Base-by-base conservation (phyloP, 2,113 vertebrate genomes). In the Andinoacara biseriatus region DNA sequence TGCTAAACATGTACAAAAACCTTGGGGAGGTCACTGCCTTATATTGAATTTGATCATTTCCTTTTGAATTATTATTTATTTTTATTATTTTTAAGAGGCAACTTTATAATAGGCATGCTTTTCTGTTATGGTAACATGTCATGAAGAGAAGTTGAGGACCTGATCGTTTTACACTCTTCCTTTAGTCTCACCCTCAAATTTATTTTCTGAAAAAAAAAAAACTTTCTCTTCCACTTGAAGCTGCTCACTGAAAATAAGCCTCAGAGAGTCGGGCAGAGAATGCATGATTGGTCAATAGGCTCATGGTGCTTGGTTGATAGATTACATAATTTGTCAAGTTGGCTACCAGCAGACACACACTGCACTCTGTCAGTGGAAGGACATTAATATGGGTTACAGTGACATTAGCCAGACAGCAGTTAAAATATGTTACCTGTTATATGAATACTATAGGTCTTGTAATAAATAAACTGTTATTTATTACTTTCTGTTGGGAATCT, bases 241-340 rank as follows among this genome's bases (percentile, higher is more conserved):
- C 59, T 83, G 76, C 74, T 31, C 72, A n/a, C 72, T 49, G 29
- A 84, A 49, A 83, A 61, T 49, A 31, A 81, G 52, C 31, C 22
- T 40, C 67, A 18, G 46, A 65, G 63, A 67, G 65, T 40, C 67
- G 80, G 22, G 63, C 58, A 75, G 72, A 76, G 77, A 61, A 87
- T 87, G 91, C 89, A 88, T 92, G 93, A 92, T 67, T 92, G 90
- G 67, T 87, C 90, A 93, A 91, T 92, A 46, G 83, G 62, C 75
- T 85, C 82, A 88, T 80, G 80, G 87, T 87, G 85, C 58, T 65
- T 84, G 86, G 56, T 80, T 89, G 86, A 60, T 74, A 67, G 65
- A 86, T 90, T 92, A 67, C 81, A 80, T 89, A 74, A 92, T 90
- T 91, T 90, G 43, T 82, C 43, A 77, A 77, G 14, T 69, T 89